Conservation (phyloP, 2,888 invertebrate species). For the Volucella inanis region DNA sequence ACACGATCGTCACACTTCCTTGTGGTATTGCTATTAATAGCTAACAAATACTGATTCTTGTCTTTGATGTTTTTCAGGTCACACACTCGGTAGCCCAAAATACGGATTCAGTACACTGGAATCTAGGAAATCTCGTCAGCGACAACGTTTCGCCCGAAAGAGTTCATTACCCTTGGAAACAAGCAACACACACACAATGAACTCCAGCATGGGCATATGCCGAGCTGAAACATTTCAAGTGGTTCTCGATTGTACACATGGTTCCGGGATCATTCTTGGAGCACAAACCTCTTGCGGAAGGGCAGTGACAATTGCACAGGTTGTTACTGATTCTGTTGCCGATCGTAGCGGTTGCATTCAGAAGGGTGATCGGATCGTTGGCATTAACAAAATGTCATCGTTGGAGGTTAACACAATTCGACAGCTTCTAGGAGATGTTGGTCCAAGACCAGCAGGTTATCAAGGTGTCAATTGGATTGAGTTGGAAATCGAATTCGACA, state of each 20-base stretch:
- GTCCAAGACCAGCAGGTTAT: conserved; percentile 80
- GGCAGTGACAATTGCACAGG: conserved; percentile 81
- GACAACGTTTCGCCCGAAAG: conserved; percentile 83
- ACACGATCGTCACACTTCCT: conserved; percentile 11
- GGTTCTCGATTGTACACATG: conserved; percentile 82
- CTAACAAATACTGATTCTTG: conserved; percentile 25
- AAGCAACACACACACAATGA: conserved; percentile 72
- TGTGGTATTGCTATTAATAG: conserved; percentile 50
- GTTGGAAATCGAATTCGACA: conserved; percentile 93
- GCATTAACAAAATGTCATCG: conserved; percentile 91
- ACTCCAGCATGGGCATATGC: conserved; percentile 80
- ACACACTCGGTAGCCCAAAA: conserved; percentile 83
- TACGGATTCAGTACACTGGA: conserved; percentile 85
- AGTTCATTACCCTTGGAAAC: conserved; percentile 83
- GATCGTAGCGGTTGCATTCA: conserved; percentile 89
- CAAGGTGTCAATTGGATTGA: conserved; percentile 87
- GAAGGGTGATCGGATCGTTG: conserved; percentile 92
- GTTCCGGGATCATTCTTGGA: conserved; percentile 82
- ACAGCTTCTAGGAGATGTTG: conserved; percentile 81
- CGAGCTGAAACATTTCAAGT: conserved; percentile 83
- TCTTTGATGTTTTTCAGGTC: conserved; percentile 48
- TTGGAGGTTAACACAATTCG: conserved; percentile 85
- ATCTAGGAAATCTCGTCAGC: conserved; percentile 84
- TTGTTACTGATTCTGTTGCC: conserved; percentile 82
- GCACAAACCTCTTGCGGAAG: conserved; percentile 79